Base-by-base conservation (phyloP, 1,140 invertebrate genomes). In the Ectropis grisescens region DNA sequence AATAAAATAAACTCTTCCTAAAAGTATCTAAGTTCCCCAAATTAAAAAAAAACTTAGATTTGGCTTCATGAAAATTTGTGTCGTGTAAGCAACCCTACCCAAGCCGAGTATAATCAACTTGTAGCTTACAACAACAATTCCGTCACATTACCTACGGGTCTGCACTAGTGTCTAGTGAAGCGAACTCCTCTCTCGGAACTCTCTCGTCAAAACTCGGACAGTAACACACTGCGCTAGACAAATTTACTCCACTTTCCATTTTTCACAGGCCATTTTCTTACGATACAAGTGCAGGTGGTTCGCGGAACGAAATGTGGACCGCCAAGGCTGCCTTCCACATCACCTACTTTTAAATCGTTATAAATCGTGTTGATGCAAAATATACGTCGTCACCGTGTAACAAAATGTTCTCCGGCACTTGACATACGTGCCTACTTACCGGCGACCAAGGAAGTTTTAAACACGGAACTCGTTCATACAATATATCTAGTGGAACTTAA, bases 171-270 rank as follows among this genome's bases (percentile, higher is more conserved):
- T n/a, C n/a, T n/a, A n/a, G n/a, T n/a, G n/a, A n/a, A n/a, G n/a
- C n/a, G n/a, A n/a, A n/a, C n/a, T n/a, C n/a, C n/a, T n/a, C n/a
- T n/a, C n/a, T n/a, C n/a, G n/a, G n/a, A n/a, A n/a, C n/a, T n/a
- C n/a, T n/a, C n/a, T n/a, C 58, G 68, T 67, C 66, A 67, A 46
- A 43, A 42, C 37, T 52, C 48, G 46, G 49, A 55, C 47, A 56
- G 47, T 58, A 65, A 65, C 61, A 67, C 46, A 67, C 52, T 69
- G 57, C 51, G 48, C 53, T 70, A 62, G 57, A 75, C 67, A 58
- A 72, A 70, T 70, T 71, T 47, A 72, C 60, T 70, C 61, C 66
- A 75, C 72, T 78, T 78, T 79, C 74, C 66, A 79, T 75, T 79
- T 75, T 79, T 69, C 67, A 59, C 50, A 49, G 48, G 56, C 52